These are phyloP conservation scores for Eristalis intricaria DNA, from an alignment of 2,888 invertebrate species.

Conservation along the genomic window DNA sequence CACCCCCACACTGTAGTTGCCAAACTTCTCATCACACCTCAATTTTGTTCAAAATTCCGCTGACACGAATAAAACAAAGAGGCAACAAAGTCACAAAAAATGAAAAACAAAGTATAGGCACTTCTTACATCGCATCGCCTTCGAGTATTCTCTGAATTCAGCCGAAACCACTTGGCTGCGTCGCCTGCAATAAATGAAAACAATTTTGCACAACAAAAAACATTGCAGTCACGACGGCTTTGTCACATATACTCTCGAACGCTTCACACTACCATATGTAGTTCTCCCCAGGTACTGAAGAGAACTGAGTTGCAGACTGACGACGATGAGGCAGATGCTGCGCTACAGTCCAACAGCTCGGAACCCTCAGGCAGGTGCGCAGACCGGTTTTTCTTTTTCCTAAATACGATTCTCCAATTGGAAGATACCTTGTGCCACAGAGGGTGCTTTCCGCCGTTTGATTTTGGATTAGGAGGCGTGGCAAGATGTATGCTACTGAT, in stretches of 20 bases:
- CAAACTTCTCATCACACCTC: no score
- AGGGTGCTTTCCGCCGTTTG: constrained; percentile 16
- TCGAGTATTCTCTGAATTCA: neutral
- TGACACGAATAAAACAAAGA: neutral
- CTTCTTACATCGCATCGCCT: neutral
- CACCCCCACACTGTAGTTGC: no score
- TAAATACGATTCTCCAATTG: constrained; percentile 37
- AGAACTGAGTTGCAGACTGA: neutral
- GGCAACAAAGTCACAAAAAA: neutral
- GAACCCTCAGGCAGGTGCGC: constrained; percentile 56
- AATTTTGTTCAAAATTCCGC: neutral
- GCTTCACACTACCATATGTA: neutral
- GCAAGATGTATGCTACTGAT: neutral
- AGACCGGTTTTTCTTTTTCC: constrained; percentile 36
- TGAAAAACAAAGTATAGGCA: neutral
- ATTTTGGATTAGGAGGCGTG: constrained; percentile 39
- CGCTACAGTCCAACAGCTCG: neutral
- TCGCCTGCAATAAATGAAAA: neutral
- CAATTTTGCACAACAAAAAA: neutral
- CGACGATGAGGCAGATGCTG: constrained; percentile 24
- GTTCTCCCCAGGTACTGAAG: neutral
- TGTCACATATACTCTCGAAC: neutral
- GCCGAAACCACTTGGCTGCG: neutral
- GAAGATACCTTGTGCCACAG: neutral
- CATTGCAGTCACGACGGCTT: neutral